Evolutionary conservation across 2,113 vertebrate genomes (phyloP).

Genomic region (Acanthisitta chloris): DNA sequence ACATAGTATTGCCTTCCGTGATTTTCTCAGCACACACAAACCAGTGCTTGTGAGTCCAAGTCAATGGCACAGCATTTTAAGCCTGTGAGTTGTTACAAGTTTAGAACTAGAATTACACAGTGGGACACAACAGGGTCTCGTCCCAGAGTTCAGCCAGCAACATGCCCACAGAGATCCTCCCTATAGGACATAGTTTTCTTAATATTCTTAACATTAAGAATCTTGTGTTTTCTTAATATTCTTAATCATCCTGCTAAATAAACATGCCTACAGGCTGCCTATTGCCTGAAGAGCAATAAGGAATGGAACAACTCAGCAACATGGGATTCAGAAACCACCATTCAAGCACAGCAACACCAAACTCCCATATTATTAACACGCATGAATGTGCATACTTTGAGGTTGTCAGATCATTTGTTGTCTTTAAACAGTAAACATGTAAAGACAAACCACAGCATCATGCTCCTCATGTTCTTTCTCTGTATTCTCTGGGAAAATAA

Average conservation of each 20-base stretch:
- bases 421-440: neutral
- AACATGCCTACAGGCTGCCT: neutral
- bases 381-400: neutral
- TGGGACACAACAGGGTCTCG: neutral
- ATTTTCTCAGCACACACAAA: neutral
- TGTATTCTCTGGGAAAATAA: neutral
- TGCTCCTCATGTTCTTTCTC: fast-evolving
- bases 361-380: neutral
- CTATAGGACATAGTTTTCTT: neutral
- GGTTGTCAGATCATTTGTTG: neutral
- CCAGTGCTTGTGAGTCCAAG: neutral
- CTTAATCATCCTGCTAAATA: neutral
- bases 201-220: neutral
- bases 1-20: neutral
- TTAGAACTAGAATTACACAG: neutral
- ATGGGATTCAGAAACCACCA: neutral
- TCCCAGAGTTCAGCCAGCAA: neutral
- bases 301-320: neutral
- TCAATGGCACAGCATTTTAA: neutral
- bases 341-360: neutral
- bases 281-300: neutral
- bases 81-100: neutral
- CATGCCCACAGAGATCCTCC: neutral
- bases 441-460: neutral
- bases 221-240: neutral